A percentile compares a stretch with the other conserved stretches of the same genome.
phyloP scores from a whole-genome alignment of 2,113 vertebrate species.

The Gymnarchus niloticus region DNA sequence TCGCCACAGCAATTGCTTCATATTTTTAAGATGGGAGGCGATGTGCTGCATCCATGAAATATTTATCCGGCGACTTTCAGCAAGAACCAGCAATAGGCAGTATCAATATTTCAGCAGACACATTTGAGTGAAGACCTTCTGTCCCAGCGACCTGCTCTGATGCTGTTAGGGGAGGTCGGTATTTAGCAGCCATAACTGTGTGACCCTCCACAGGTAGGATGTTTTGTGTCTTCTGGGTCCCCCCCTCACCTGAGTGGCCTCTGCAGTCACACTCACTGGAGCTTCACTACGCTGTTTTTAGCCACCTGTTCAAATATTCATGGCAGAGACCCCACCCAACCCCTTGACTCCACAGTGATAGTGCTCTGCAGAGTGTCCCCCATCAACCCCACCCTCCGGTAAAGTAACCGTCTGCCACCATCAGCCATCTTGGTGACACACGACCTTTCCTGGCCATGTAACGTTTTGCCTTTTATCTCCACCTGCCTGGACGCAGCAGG shows the following conservation, averaged over 20 bases:
- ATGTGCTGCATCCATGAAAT: conserved; percentile 73
- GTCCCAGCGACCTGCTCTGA: neutral
- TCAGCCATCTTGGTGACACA: conserved; percentile 45
- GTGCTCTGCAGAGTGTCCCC: conserved; percentile 46
- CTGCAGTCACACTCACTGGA: conserved; percentile 80
- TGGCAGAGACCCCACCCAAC: conserved; percentile 52
- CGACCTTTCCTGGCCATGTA: conserved; percentile 48
- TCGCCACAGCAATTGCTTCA: conserved; percentile 44
- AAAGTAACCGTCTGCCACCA: conserved; percentile 43
- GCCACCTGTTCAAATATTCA: conserved; percentile 89
- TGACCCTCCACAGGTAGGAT: neutral
- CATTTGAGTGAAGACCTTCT: neutral
- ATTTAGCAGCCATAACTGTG: neutral
- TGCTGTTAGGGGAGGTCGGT: neutral
- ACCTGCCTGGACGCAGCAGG: conserved; percentile 61
- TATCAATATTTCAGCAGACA: conserved; percentile 77
- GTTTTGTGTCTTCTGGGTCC: conserved; percentile 7
- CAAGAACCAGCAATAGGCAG: conserved; percentile 59
- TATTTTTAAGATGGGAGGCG: conserved; percentile 55
- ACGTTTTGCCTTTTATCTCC: conserved; percentile 68
- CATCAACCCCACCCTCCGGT: conserved; percentile 32
- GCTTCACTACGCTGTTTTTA: conserved; percentile 79
- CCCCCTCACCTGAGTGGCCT: conserved; percentile 65
- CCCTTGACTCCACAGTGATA: conserved; percentile 27
- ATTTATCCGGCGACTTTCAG: conserved; percentile 74